A percentile compares a stretch with the other conserved stretches of the same genome.
phyloP scores from a whole-genome alignment of 1,140 invertebrate species.

The Conopomorpha cramerella region DNA sequence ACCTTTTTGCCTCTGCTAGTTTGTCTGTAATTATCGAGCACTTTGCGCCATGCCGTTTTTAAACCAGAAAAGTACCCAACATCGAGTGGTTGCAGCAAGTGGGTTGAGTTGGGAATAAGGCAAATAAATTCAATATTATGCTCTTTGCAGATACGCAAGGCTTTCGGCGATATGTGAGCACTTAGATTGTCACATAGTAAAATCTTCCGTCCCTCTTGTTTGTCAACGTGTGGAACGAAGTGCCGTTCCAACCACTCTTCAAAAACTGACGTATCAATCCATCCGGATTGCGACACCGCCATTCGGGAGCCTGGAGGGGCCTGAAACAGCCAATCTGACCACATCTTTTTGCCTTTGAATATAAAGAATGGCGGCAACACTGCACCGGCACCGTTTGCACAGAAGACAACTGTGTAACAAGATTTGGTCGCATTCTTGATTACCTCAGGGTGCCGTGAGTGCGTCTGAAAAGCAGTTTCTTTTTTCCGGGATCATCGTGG shows the following conservation, averaged over 20 bases:
- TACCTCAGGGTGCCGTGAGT: conserved; percentile 3
- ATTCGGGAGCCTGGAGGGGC: conserved; percentile 3
- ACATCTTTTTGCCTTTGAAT: conserved; percentile 4
- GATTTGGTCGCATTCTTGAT: conserved; percentile 7
- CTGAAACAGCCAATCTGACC: conserved; percentile 5
- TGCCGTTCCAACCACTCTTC: conserved; percentile 10
- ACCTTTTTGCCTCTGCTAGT: conserved; percentile 1
- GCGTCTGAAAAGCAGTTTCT: conserved; percentile 2
- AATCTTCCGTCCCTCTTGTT: neutral
- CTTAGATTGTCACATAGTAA: conserved; percentile 25
- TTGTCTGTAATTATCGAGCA: conserved; percentile 10
- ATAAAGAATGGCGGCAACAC: conserved; percentile 5
- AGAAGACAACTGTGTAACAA: conserved; percentile 6
- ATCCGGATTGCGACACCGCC: conserved; percentile 7
- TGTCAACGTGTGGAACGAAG: conserved; percentile 10
- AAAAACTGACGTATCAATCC: conserved; percentile 9
- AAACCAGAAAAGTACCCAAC: conserved; percentile 28
- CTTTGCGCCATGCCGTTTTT: conserved; percentile 28
- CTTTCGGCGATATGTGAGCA: conserved; percentile 21
- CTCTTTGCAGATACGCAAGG: conserved; percentile 15
- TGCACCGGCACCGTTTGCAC: conserved; percentile 7
- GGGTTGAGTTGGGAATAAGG: conserved; percentile 32
- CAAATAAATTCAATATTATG: conserved; percentile 6
- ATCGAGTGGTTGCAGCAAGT: conserved; percentile 38
- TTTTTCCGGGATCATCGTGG: conserved; percentile 5